Conservation (phyloP, 53 echinoderm and acorn worm genomes). For the Echinometra lucunter region DNA sequence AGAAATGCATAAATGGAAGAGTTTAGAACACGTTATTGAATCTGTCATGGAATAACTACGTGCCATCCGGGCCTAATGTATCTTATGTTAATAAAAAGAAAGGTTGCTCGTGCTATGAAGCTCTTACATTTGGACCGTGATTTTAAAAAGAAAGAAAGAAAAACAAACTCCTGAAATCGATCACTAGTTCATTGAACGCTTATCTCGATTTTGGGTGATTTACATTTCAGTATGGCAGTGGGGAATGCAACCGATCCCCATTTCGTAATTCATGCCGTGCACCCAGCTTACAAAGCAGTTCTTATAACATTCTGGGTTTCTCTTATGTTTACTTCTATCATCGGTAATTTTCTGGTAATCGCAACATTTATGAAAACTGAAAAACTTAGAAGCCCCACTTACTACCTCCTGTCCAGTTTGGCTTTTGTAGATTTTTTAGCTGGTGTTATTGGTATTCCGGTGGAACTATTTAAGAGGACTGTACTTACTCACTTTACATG, state of each 20-base stretch:
- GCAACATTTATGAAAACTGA: slow-evolving; percentile 22
- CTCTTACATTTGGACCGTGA: too few species aligned
- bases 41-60: too few species aligned
- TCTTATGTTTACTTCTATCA: neutral
- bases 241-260: neutral
- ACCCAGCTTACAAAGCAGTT: neutral
- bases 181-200: too few species aligned
- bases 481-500: neutral
- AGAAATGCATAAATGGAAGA: too few species aligned
- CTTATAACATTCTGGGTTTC: neutral
- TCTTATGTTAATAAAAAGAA: too few species aligned
- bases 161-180: too few species aligned
- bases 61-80: too few species aligned
- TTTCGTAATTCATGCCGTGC: neutral
- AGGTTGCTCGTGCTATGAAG: too few species aligned
- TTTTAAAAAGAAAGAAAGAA: too few species aligned
- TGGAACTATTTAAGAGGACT: neutral
- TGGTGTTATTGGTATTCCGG: neutral
- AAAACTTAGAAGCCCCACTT: neutral
- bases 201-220: too few species aligned
- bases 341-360: slow-evolving; percentile 24
- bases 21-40: too few species aligned
- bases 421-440: neutral
- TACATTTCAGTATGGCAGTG: too few species aligned
- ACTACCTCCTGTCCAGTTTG: slow-evolving; percentile 3